Evolutionary conservation across 2,797 vertebrate genomes (phyloP).

Genomic region (Carcharodon carcharias): DNA sequence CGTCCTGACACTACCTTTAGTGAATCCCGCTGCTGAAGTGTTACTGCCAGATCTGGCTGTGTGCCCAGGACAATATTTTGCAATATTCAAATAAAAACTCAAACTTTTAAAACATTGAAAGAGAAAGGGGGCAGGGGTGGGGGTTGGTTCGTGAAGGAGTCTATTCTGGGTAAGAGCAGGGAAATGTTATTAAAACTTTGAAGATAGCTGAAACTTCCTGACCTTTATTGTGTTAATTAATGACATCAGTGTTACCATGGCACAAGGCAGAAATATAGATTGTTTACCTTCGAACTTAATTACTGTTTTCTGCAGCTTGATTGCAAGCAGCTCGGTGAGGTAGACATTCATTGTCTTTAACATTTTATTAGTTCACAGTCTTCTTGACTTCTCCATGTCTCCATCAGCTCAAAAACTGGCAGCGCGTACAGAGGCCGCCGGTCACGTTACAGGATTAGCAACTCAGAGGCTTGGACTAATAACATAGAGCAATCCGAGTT

Average conservation of each 20-base stretch:
- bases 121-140: background rate
- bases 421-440: background rate
- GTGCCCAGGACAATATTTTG: background rate
- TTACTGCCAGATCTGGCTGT: background rate
- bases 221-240: background rate
- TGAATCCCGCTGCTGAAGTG: background rate
- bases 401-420: background rate
- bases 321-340: background rate
- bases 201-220: background rate
- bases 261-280: background rate
- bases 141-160: background rate
- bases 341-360: background rate
- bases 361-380: background rate
- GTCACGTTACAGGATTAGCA: background rate
- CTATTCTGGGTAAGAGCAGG: background rate
- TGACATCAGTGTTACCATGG: constrained; percentile 11
- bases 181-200: constrained; percentile 11
- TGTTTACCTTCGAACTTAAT: background rate
- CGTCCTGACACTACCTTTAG: background rate
- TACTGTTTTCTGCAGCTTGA: background rate
- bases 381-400: background rate
- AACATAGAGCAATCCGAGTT: background rate
- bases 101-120: background rate
- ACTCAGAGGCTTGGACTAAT: background rate
- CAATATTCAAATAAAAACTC: background rate